Conservation (phyloP, 1,140 invertebrate species). For the Phthorimaea operculella region DNA sequence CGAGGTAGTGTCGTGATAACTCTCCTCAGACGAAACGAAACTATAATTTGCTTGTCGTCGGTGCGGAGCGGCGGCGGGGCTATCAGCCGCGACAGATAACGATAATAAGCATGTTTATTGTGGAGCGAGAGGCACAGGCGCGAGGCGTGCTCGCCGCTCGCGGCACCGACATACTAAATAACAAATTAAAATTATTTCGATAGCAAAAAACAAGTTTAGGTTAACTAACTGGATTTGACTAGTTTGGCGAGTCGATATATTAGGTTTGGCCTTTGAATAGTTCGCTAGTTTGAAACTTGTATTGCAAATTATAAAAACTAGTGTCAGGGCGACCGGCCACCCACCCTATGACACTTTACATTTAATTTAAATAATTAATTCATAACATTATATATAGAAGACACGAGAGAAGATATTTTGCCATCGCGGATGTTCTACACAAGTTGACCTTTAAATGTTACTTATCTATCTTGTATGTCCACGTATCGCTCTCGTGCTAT, state of each 20-base stretch:
- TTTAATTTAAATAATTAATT: too few relatives aligned
- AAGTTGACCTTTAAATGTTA: too few relatives aligned
- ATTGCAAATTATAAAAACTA: background rate
- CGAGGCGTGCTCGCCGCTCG: background rate
- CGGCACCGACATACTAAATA: background rate
- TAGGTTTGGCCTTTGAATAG: background rate
- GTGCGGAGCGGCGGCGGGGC: background rate
- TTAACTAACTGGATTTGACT: background rate
- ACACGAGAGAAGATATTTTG: too few relatives aligned
- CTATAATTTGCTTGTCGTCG: background rate
- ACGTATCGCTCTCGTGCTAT: too few relatives aligned
- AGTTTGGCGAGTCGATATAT: background rate
- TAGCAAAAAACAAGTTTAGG: background rate
- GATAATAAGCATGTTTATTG: conserved; percentile 16
- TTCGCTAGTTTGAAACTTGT: background rate
- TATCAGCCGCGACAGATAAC: conserved; percentile 16
- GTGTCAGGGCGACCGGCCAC: background rate
- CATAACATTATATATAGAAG: too few relatives aligned
- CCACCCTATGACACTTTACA: background rate
- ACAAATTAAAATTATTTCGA: background rate
- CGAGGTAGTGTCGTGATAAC: background rate
- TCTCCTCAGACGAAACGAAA: conserved; percentile 1
- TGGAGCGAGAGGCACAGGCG: background rate
- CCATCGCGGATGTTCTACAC: too few relatives aligned
- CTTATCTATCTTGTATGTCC: too few relatives aligned